These are phyloP conservation scores for Chironomus tepperi DNA, from an alignment of 1,140 invertebrate species.

Conservation along the genomic window DNA sequence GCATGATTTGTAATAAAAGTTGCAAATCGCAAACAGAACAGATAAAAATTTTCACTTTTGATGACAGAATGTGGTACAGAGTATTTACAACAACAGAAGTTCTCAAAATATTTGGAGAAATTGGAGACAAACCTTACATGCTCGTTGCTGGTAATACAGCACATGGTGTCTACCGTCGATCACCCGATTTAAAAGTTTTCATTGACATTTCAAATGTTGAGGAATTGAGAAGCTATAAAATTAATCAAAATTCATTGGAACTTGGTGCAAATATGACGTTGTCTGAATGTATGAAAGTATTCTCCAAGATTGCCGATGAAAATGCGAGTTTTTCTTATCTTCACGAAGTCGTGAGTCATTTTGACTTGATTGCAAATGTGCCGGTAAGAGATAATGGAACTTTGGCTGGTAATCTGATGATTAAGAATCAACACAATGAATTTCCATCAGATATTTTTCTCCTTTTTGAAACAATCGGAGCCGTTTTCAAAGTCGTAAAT, in stretches of 20 bases:
- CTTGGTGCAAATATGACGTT: constrained; percentile 49
- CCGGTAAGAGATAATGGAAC: constrained; percentile 62
- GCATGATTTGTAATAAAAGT: constrained; percentile 30
- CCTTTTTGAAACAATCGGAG: constrained; percentile 59
- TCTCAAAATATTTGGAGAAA: constrained; percentile 42
- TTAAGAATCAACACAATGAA: constrained; percentile 62
- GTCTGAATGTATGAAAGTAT: constrained; percentile 45
- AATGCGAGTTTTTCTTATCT: constrained; percentile 22
- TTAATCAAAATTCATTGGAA: constrained; percentile 41
- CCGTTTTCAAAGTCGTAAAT: too few species aligned
- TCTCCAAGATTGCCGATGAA: constrained; percentile 39
- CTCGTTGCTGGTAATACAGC: constrained; percentile 55
- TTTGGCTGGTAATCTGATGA: constrained; percentile 68
- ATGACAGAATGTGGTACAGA: constrained; percentile 41
- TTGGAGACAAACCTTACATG: constrained; percentile 41
- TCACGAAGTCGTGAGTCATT: constrained; percentile 40
- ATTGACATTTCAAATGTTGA: constrained; percentile 52
- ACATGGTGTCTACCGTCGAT: constrained; percentile 52
- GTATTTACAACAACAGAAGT: constrained; percentile 41
- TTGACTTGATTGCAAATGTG: constrained; percentile 57
- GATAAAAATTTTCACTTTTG: constrained; percentile 26
- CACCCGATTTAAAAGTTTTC: constrained; percentile 42
- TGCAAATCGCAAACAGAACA: constrained; percentile 22
- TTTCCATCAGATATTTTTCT: constrained; percentile 75
- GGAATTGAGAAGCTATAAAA: constrained; percentile 43